These are phyloP conservation scores for Garra rufa DNA, from an alignment of 2,113 vertebrate genomes.

Conservation along the genomic window DNA sequence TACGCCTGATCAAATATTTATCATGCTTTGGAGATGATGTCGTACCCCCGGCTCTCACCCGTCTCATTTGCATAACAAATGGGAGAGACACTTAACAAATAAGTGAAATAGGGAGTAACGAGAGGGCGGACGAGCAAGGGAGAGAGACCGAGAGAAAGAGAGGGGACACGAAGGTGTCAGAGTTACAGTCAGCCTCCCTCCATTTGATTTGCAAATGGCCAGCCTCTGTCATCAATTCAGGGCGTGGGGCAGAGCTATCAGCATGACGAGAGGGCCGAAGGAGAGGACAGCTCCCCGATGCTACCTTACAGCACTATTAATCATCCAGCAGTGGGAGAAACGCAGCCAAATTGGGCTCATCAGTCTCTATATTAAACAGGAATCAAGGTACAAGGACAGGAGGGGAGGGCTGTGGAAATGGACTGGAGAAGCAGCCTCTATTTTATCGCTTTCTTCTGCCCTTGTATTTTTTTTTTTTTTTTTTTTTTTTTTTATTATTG, in stretches of 20 bases:
- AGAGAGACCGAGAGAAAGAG: constrained; percentile 43
- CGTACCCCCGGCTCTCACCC: constrained; percentile 75
- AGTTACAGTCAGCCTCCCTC: constrained; percentile 75
- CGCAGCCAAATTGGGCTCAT: constrained; percentile 86
- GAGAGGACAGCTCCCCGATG: constrained; percentile 86
- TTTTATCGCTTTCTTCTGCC: constrained; percentile 6
- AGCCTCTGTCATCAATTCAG: constrained; percentile 88
- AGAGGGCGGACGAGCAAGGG: constrained; percentile 34
- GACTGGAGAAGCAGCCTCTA: constrained; percentile 1
- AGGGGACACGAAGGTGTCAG: constrained; percentile 69
- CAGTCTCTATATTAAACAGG: constrained; percentile 85
- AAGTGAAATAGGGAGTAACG: constrained; percentile 57
- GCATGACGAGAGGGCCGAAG: constrained; percentile 76
- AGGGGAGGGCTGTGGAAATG: constrained; percentile 36
- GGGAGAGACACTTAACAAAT: constrained; percentile 71
- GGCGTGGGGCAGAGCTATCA: constrained; percentile 70
- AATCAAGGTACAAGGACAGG: constrained; percentile 69
- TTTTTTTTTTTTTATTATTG: background rate
- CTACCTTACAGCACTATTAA: constrained; percentile 87
- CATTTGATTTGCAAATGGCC: constrained; percentile 97
- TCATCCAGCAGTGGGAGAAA: constrained; percentile 84
- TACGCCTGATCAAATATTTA: constrained; percentile 99
- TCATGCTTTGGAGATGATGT: constrained; percentile 93
- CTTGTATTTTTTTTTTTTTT: background rate
- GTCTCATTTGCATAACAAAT: constrained; percentile 96